Evolutionary conservation across 2,113 vertebrate species (phyloP), one percentile per base, ranked within the genome.

Genomic region (Nipponia nippon): DNA sequence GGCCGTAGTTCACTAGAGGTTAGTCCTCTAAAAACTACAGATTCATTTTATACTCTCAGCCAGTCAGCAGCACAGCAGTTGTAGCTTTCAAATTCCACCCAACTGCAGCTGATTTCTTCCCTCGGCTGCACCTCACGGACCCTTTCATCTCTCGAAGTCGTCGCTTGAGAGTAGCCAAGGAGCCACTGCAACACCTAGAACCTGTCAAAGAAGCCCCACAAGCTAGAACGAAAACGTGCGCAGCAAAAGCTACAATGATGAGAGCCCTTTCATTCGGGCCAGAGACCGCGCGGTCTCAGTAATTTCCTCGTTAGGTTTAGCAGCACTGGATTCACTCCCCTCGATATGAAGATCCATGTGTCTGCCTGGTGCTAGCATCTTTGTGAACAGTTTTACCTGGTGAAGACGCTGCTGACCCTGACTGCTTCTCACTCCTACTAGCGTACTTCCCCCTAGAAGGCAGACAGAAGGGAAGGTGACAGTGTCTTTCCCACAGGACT

Each of bases 121-220:
- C 19, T 7, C 16, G 27, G 47, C 78, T 46, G 36, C 40, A 69
- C 29, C 36, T 36, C 72, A 32, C 29, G 16, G 15, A 49, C 14
- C 34, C 50, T 49, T 85, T 44, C 50, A 77, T 4, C 63, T 55
- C 63, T 2, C 23, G 52, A 65, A 70, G 20, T 44, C 17, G 44
- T 1, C 0, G 0, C 53, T 36, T 25, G 5, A 23, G 44, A 66
- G 50, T 1, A 62, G 59, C 46, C 65, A 49, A 16, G 1, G 1
- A 78, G 58, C 46, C 25, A 29, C 25, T 19, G n/a, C 46, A 49
- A 13, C 30, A 34, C 20, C 63, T 86, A 6, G 1, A 75, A 76
- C 8, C 34, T 25, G 8, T 7, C 36, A 34, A 10, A 70, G 30
- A 70, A 66, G 23, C 25, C 8, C n/a, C 78, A 30, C 9, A 3